phyloP scores from a whole-genome alignment of 2,888 invertebrate species.

The Cheilosia scutellata region DNA sequence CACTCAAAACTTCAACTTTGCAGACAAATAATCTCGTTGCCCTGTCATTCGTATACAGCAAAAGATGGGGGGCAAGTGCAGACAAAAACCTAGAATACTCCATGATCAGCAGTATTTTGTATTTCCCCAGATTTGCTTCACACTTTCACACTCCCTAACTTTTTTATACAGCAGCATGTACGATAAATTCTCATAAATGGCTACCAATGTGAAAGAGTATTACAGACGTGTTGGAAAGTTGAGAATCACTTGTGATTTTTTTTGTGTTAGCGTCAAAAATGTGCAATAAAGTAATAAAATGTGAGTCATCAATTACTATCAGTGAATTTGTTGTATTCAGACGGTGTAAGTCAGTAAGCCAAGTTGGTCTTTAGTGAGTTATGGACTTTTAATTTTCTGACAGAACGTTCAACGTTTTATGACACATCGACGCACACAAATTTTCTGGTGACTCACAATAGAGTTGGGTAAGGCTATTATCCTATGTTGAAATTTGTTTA shows the following conservation, averaged over 20 bases:
- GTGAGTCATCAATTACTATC: too few relatives aligned
- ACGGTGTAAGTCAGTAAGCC: too few relatives aligned
- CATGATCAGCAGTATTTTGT: constrained; percentile 22
- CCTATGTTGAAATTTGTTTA: too few relatives aligned
- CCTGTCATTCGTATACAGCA: not conserved
- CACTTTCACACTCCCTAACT: constrained; percentile 40
- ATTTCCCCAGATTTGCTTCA: constrained; percentile 35
- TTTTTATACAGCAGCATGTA: constrained; percentile 9
- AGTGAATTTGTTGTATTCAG: too few relatives aligned
- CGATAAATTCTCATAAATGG: constrained; percentile 35
- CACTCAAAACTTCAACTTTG: constrained; percentile 36
- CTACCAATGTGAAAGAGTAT: not conserved
- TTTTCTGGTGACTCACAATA: too few relatives aligned
- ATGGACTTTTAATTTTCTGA: too few relatives aligned
- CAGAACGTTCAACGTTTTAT: too few relatives aligned
- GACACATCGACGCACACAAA: too few relatives aligned
- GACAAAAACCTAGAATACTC: constrained; percentile 1
- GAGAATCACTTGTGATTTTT: not conserved
- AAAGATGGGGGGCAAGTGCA: not conserved
- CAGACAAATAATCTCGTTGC: constrained; percentile 21
- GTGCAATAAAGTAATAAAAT: not conserved
- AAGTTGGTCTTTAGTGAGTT: too few relatives aligned
- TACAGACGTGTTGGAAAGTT: constrained; percentile 18
- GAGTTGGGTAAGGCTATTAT: too few relatives aligned
- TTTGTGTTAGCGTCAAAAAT: too few relatives aligned